Base-by-base conservation (phyloP, 1,140 invertebrate genomes). In the Tetraneura akinire region DNA sequence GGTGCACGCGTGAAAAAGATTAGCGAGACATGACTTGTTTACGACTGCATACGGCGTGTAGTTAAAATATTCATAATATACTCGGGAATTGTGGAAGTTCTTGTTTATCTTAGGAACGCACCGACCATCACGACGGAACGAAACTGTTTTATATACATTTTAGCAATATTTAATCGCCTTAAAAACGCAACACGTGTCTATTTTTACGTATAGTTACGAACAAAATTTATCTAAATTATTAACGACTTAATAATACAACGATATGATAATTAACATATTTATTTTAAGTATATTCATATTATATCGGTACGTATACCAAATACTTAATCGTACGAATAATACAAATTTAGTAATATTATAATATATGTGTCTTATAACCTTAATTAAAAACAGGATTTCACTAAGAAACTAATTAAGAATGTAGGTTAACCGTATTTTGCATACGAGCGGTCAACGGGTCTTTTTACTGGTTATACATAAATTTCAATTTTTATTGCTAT, bases 331-430 rank as follows among this genome's bases (percentile, higher is more conserved):
- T 3, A 18, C 5, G 10, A 6, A 57, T 26, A 8, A 29, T 57
- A 57, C 3, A 1, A 16, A 18, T 14, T 60, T 29, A 26, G 29
- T 26, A 18, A 51, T 14, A 5, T 51, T 51, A 51, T 51, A 18
- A 3, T 66, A 21, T 66, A 4, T 26, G 11, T 29, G 23, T 26
- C 42, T 14, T 0, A 23, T 26, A 47, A 49, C 13, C 42, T 70
- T 51, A 51, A 71, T 71, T 71, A 71, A 8, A 71, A 71, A 71
- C 66, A 47, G 42, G 66, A 68, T 68, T 47, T 47, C 18, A 26
- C 10, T 18, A 29, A 51, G 29, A 71, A 71, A 29, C 57, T 71
- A 71, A 71, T 71, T 71, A 71, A 51, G 23, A n/a, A 71, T 51
- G 45, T 71, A 47, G 68, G 68, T 71, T 71, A 71, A 26, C 47